These are phyloP conservation scores for Podiceps cristatus DNA, from an alignment of 2,113 vertebrate genomes.

Conservation along the genomic window DNA sequence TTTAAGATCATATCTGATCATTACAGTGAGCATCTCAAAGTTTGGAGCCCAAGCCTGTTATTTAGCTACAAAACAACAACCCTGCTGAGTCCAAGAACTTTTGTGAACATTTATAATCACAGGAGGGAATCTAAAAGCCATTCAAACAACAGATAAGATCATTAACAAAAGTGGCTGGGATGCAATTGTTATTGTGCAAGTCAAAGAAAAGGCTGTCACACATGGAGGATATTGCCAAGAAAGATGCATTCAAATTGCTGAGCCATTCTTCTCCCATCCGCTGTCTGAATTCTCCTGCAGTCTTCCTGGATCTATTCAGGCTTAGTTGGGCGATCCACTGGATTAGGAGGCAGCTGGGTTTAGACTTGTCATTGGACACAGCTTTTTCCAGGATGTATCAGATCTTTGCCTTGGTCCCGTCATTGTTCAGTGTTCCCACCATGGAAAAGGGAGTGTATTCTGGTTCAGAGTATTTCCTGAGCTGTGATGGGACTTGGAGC, in stretches of 20 bases:
- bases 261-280: background rate
- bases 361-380: background rate
- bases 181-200: slow-evolving; percentile 20
- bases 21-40: background rate
- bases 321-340: background rate
- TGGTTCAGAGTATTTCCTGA: background rate
- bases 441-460: background rate
- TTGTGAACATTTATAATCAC: slow-evolving; percentile 16
- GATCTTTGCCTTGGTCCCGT: background rate
- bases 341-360: background rate
- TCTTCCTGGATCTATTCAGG: background rate
- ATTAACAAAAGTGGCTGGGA: background rate
- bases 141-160: slow-evolving; percentile 46
- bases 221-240: background rate
- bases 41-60: background rate
- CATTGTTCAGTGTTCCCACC: background rate
- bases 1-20: slow-evolving; percentile 10
- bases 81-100: slow-evolving; percentile 6
- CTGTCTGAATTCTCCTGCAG: background rate
- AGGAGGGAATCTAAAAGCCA: slow-evolving; percentile 39
- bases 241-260: background rate
- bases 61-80: slow-evolving; percentile 12
- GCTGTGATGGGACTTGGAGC: background rate
- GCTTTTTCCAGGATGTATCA: background rate
- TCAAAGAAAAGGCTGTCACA: slow-evolving; percentile 19